Percentiles rank a stretch among this genome's conserved stretches.
phyloP scores from a whole-genome alignment of 1,140 invertebrate genomes.

The Nylanderia fulva region DNA sequence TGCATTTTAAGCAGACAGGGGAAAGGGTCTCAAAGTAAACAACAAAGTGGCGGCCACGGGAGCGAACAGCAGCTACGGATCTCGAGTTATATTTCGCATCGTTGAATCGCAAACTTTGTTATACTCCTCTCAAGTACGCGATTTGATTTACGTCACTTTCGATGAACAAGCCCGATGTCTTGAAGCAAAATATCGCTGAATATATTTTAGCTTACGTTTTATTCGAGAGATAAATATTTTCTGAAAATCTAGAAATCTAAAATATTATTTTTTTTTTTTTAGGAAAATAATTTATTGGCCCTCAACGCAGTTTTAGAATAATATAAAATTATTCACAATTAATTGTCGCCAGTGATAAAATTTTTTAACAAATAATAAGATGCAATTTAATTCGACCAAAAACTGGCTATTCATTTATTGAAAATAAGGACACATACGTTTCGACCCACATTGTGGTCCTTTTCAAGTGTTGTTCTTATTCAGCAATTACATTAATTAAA shows the following conservation, averaged over 20 bases:
- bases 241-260: background rate
- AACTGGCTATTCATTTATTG: too few relatives aligned
- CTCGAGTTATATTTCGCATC: constrained; percentile 57
- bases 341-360: too few relatives aligned
- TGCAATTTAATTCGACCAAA: too few relatives aligned
- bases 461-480: too few relatives aligned
- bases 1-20: constrained; percentile 71
- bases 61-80: background rate
- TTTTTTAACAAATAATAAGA: too few relatives aligned
- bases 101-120: constrained; percentile 20
- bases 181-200: background rate
- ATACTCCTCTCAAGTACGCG: background rate
- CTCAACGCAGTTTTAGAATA: background rate
- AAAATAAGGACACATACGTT: too few relatives aligned
- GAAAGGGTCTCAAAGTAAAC: constrained; percentile 58
- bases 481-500: too few relatives aligned
- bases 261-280: constrained; percentile 3
- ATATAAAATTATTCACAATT: background rate
- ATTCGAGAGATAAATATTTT: background rate
- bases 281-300: background rate
- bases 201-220: background rate
- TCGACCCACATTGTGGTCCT: too few relatives aligned
- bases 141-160: background rate
- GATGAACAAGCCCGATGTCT: background rate
- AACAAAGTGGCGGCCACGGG: constrained; percentile 47